Evolutionary conservation across 2,888 invertebrate species (phyloP).

Genomic region (Pasiphila rectangulata): DNA sequence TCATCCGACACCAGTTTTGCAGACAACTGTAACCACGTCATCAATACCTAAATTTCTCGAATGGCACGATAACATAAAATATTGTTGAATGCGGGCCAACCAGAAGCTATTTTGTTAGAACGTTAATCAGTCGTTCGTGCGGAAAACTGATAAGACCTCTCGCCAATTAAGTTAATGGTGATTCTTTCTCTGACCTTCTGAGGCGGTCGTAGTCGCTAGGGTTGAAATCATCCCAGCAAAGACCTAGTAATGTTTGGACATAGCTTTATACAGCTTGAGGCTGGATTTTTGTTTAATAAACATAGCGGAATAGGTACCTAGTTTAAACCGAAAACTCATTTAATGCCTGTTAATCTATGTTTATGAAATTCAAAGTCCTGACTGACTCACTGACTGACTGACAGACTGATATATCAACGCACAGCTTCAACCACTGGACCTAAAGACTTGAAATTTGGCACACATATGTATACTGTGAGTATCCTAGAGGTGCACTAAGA

Average conservation of each 20-base stretch:
- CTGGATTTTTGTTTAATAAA: background rate
- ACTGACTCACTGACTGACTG: background rate
- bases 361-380: too few relatives aligned
- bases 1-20: too few relatives aligned
- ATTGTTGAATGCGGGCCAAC: conserved; percentile 50
- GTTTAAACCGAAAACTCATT: too few relatives aligned
- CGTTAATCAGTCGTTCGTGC: conserved; percentile 71
- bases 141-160: conserved; percentile 75
- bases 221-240: conserved; percentile 12
- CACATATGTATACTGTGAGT: too few relatives aligned
- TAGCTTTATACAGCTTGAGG: background rate
- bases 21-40: background rate
- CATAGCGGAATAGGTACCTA: too few relatives aligned
- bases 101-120: conserved; percentile 67
- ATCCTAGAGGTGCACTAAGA: too few relatives aligned
- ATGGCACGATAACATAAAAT: conserved; percentile 38
- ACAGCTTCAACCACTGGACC: too few relatives aligned
- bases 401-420: too few relatives aligned
- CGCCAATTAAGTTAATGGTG: conserved; percentile 74
- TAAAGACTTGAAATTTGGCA: too few relatives aligned
- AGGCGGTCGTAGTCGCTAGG: conserved; percentile 29
- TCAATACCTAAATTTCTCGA: conserved; percentile 2
- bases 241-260: conserved; percentile 6
- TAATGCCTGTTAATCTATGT: too few relatives aligned
- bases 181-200: conserved; percentile 62